These are phyloP conservation scores for Platalea minor DNA, from an alignment of 2,797 vertebrate species.

Conservation along the genomic window DNA sequence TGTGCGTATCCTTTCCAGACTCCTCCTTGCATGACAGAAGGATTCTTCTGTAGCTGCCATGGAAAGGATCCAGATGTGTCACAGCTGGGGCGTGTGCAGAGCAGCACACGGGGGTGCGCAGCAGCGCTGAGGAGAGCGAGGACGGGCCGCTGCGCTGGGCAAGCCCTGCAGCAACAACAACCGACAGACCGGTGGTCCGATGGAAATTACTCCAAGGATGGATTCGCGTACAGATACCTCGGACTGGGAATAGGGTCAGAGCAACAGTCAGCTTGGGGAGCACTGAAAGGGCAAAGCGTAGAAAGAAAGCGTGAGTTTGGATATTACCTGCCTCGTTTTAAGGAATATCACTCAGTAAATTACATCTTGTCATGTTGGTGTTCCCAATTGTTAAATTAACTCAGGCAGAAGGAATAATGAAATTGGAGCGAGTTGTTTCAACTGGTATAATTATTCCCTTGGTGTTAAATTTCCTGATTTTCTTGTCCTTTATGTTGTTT, in stretches of 20 bases:
- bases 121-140: not conserved
- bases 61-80: not conserved
- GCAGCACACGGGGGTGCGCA: rapidly evolving
- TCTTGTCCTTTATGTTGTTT: slow-evolving; percentile 15
- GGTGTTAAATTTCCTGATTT: slow-evolving; percentile 28
- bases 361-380: not conserved
- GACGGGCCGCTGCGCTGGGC: not conserved
- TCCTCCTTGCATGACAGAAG: not conserved
- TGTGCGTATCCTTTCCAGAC: not conserved
- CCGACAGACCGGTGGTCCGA: not conserved
- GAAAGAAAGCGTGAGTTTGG: not conserved
- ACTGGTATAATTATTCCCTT: slow-evolving; percentile 5
- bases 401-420: not conserved
- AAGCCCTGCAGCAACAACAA: not conserved
- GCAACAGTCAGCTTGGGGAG: not conserved
- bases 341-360: not conserved
- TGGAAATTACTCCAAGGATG: not conserved
- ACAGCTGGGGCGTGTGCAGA: not conserved
- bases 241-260: not conserved
- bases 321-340: not conserved
- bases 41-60: not conserved
- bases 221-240: not conserved
- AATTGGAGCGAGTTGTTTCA: not conserved
- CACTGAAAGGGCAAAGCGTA: not conserved
- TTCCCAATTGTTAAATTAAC: not conserved